Base-by-base conservation (phyloP, 2,888 invertebrate species). In the Ellobium chinense region DNA sequence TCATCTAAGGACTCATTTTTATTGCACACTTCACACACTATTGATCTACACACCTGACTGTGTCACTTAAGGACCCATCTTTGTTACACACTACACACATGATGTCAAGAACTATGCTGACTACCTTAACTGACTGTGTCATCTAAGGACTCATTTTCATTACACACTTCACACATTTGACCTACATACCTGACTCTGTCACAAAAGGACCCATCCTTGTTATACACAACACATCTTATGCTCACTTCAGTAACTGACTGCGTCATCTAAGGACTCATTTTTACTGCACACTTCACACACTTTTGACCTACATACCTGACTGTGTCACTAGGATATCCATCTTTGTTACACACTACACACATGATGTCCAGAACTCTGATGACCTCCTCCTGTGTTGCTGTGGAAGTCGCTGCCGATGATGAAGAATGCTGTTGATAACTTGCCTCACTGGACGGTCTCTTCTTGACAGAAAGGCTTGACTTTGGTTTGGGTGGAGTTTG, bases 31-130 rank as follows among this genome's bases (percentile, higher is more conserved):
- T 12, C 46, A 46, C 46, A n/a, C n/a, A n/a, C n/a, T n/a, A n/a
- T n/a, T n/a, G n/a, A n/a, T n/a, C n/a, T n/a, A n/a, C 81, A 54
- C 82, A 90, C 90, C 88, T 88, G 83, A 90, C 89, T 80, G 88
- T 88, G 73, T 87, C 86, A 63, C 86, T 81, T 56, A 78, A 81
- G 12, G 81, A 77, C 0, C 89, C 89, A n/a, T 84, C 81, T 31
- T 85, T 77, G 72, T 85, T 85, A 80, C 90, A 91, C 29, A 87
- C 86, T 27, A 85, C 87, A 86, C 90, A 91, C 56, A 85, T 79
- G 72, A 82, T 78, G 31, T 75, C 65, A 0, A 54, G 3, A 27
- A 60, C 65, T 37, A 21, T 34, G 63, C 37, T 29, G 18, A 1
- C 62, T 18, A 31, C 63, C 27, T 62, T 34, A 7, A 7, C 46